Evolutionary conservation across 2,797 vertebrate species (phyloP).

Genomic region (Microtus obscurus): DNA sequence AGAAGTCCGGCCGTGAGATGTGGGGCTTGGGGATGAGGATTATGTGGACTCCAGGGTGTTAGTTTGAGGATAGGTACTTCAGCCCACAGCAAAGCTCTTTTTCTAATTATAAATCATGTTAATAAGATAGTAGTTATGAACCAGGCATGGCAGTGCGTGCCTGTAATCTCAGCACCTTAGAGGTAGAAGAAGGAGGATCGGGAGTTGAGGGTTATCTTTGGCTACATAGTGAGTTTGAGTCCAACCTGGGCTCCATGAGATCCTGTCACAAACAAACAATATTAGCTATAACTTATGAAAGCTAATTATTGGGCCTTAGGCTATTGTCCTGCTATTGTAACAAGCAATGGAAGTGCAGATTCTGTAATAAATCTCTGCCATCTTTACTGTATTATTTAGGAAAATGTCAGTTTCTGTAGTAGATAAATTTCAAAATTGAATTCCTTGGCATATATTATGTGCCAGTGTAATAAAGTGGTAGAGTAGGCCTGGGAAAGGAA

Average conservation of each 20-base stretch:
- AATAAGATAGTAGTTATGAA: neutral
- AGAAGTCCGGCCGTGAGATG: neutral
- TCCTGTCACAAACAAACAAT: neutral
- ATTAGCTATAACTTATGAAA: neutral
- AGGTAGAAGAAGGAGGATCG: neutral
- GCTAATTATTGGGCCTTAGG: neutral
- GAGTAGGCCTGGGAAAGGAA: neutral
- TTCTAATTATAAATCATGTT: neutral
- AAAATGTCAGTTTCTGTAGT: conserved; percentile 4
- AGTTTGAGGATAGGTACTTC: neutral
- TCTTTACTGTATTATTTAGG: neutral
- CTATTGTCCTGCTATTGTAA: neutral
- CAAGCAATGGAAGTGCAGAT: neutral
- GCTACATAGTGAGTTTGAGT: neutral
- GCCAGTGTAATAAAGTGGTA: neutral
- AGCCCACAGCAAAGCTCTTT: neutral
- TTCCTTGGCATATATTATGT: neutral
- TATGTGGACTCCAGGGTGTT: neutral
- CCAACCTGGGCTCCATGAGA: neutral
- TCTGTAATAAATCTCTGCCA: neutral
- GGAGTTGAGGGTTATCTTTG: neutral
- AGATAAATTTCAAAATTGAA: conserved; percentile 19
- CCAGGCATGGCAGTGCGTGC: neutral
- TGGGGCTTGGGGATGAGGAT: neutral
- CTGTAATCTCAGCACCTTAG: neutral